Percentiles rank a stretch among this genome's conserved stretches.
Evolutionary conservation across 2,113 vertebrate species (phyloP).

Genomic region (Phrynosoma platyrhinos): DNA sequence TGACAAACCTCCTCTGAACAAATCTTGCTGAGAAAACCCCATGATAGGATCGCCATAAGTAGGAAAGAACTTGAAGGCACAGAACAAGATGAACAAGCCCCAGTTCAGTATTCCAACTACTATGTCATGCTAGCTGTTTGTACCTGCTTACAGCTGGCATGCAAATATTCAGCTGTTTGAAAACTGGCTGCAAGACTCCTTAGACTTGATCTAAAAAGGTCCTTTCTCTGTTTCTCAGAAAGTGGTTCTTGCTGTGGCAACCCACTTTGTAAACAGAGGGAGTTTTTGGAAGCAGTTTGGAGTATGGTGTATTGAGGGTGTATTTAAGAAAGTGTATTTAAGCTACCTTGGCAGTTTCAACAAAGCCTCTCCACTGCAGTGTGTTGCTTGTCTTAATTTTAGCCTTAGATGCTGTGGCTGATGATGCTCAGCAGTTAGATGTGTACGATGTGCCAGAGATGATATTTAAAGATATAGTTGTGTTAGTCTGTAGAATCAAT

Average conservation of each 20-base stretch:
- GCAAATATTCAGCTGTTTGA: too few relatives aligned
- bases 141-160: too few relatives aligned
- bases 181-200: neutral
- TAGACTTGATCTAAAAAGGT: neutral
- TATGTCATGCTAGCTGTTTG: too few relatives aligned
- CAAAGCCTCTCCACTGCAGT: slow-evolving; percentile 37
- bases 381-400: slow-evolving; percentile 72
- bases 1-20: too few relatives aligned
- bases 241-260: neutral
- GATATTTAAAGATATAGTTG: slow-evolving; percentile 64
- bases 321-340: slow-evolving; percentile 66
- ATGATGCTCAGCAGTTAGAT: slow-evolving; percentile 77
- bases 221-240: too few relatives aligned
- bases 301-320: too few relatives aligned
- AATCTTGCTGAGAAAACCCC: too few relatives aligned
- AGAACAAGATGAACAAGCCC: too few relatives aligned
- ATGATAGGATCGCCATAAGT: too few relatives aligned
- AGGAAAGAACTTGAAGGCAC: too few relatives aligned
- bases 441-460: slow-evolving; percentile 68
- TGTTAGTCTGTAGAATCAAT: too few relatives aligned
- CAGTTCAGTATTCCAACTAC: too few relatives aligned
- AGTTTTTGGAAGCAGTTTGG: neutral
- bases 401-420: slow-evolving; percentile 70
- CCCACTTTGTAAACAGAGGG: neutral
- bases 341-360: slow-evolving; percentile 66